phyloP scores from a whole-genome alignment of 2,888 invertebrate species.

The Sturmia bella region DNA sequence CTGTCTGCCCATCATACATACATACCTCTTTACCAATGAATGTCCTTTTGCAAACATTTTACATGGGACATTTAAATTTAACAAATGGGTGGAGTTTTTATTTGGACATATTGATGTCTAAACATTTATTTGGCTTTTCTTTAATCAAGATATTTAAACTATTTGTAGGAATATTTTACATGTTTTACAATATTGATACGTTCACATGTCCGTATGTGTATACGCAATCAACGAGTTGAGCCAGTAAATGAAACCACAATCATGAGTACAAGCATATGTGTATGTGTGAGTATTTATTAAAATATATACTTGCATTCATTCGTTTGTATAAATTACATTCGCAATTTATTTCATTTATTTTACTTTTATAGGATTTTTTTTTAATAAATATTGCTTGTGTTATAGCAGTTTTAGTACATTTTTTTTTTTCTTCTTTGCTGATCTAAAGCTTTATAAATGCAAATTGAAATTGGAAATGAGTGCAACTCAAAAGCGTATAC shows the following conservation, averaged over 20 bases:
- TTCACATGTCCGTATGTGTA: too few species aligned
- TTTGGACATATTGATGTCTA: slow-evolving; percentile 68
- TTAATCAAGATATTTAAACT: slow-evolving; percentile 64
- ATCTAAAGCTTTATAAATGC: slow-evolving; percentile 1
- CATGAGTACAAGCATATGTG: too few species aligned
- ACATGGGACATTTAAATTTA: slow-evolving; percentile 56
- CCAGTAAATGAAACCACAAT: slow-evolving; percentile 28
- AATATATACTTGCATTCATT: too few species aligned
- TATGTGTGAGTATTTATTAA: too few species aligned
- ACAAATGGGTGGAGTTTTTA: slow-evolving; percentile 67
- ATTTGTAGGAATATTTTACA: slow-evolving; percentile 49
- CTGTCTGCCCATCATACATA: slow-evolving; percentile 53
- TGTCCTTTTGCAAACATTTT: slow-evolving; percentile 52
- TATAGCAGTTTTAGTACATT: slow-evolving; percentile 6
- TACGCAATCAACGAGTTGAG: slow-evolving; percentile 29
- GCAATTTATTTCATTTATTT: slow-evolving; percentile 24
- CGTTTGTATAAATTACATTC: slow-evolving; percentile 41
- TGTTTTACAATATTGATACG: slow-evolving; percentile 46
- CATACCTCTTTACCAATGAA: slow-evolving; percentile 53
- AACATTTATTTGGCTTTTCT: slow-evolving; percentile 70
- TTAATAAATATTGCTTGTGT: slow-evolving; percentile 12
- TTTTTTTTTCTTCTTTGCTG: not conserved
- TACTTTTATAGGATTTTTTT: slow-evolving; percentile 8
- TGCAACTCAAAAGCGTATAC: not conserved
- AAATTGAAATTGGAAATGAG: not conserved